Conservation (phyloP, 2,113 vertebrate species). For the Bos taurus region ARS-UCD2.0 NC_037334.1:10603001-10603500, state of each 20-base stretch:
- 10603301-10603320: background rate
- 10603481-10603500: background rate
- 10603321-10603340: background rate
- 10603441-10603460: background rate
- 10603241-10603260: background rate
- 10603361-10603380: background rate
- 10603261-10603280: background rate
- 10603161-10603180: background rate
- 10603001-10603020: background rate
- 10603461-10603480: background rate
- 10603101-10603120: background rate
- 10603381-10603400: background rate
- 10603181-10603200: background rate
- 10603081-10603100: background rate
- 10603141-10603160: background rate
- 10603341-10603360: background rate
- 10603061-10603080: background rate
- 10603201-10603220: rapidly evolving
- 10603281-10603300: background rate
- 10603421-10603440: background rate
- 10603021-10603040: background rate
- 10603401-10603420: background rate
- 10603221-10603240: background rate
- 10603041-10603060: background rate
- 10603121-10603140: background rate